phyloP scores from a whole-genome alignment of 2,113 vertebrate species.

The Talpa occidentalis region DNA sequence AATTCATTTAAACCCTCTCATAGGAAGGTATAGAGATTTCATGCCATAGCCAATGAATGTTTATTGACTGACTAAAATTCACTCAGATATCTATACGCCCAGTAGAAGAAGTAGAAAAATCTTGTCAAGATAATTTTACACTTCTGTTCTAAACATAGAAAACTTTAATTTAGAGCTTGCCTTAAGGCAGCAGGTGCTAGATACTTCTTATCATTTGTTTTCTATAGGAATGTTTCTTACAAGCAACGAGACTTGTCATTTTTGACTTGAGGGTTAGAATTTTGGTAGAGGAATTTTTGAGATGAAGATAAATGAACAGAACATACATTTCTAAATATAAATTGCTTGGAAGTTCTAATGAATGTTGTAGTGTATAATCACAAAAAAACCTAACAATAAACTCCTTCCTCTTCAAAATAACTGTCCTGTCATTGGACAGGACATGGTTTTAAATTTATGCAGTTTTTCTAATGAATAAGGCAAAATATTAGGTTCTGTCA shows the following conservation, averaged over 20 bases:
- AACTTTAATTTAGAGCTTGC: constrained; percentile 24
- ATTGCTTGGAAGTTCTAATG: not conserved
- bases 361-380: not conserved
- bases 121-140: constrained; percentile 38
- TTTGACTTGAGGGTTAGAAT: not conserved
- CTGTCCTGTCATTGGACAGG: not conserved
- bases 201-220: constrained; percentile 40
- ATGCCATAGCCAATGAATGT: not conserved
- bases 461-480: not conserved
- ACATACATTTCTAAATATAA: not conserved
- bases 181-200: constrained; percentile 62
- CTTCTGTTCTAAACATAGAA: constrained; percentile 38
- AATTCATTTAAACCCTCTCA: not conserved
- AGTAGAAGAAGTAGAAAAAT: not conserved
- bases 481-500: not conserved
- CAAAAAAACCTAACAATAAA: not conserved
- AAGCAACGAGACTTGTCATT: not conserved
- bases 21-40: not conserved
- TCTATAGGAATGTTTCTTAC: constrained; percentile 27
- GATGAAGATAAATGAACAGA: not conserved
- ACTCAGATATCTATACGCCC: not conserved
- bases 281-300: constrained; percentile 19
- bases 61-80: not conserved
- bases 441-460: not conserved
- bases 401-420: not conserved